Percentiles rank a stretch among this genome's conserved stretches.
These are phyloP conservation scores for Sakesphorus luctuosus DNA, from an alignment of 2,113 vertebrate genomes.

Conservation along the genomic window DNA sequence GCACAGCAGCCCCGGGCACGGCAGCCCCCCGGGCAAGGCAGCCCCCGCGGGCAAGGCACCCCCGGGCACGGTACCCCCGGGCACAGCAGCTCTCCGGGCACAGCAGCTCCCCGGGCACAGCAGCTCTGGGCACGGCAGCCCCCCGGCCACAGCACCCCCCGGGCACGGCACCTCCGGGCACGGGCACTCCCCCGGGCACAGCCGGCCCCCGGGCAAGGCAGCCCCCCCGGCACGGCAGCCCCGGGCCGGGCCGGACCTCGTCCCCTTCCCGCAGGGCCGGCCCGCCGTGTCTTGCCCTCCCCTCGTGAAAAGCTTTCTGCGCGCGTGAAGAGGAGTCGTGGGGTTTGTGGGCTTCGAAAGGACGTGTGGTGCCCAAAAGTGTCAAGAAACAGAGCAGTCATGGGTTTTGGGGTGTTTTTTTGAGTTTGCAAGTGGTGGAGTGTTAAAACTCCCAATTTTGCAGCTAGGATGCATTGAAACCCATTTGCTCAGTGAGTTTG, in stretches of 20 bases:
- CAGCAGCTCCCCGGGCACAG: no score
- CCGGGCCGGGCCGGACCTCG: background rate
- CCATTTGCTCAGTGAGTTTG: background rate
- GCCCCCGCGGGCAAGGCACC: no score
- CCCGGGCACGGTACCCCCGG: no score
- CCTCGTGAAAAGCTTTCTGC: background rate
- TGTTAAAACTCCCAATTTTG: background rate
- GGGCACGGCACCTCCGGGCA: no score
- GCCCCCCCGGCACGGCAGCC: no score
- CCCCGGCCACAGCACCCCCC: no score
- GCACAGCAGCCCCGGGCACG: no score
- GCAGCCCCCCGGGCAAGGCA: no score
- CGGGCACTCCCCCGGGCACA: background rate
- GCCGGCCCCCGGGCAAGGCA: background rate
- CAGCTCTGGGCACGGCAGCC: no score
- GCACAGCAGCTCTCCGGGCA: no score
- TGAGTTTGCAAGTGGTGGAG: background rate
- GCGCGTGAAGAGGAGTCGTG: background rate
- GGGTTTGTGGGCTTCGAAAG: background rate
- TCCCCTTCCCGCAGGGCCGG: background rate
- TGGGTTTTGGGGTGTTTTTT: background rate
- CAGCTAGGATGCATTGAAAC: background rate
- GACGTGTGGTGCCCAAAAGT: background rate
- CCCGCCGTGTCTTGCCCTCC: no score
- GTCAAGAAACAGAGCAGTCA: rapidly evolving